Conservation (phyloP, 2,888 invertebrate genomes). For the Galeopsomyia nigrocyanea region DNA sequence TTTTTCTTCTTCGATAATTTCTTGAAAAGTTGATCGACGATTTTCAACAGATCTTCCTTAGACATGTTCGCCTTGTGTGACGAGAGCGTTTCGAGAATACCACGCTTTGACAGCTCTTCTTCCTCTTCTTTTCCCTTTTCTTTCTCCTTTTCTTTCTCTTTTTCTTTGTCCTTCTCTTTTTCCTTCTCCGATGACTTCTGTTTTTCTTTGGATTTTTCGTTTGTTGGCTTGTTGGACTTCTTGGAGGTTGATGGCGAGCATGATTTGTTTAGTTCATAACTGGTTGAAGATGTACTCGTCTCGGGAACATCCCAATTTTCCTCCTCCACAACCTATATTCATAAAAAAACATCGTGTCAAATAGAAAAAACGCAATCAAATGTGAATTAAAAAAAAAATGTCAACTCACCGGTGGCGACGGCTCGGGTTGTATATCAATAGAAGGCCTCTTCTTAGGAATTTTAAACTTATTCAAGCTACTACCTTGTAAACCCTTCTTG, state of each 20-base stretch:
- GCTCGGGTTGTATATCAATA: conserved; percentile 53
- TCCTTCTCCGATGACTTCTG: conserved; percentile 22
- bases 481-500: conserved; percentile 68
- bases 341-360: neutral
- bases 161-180: conserved; percentile 13
- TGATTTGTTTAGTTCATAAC: conserved; percentile 10
- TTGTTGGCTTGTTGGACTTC: conserved; percentile 43
- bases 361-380: neutral
- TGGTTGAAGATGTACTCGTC: conserved; percentile 12
- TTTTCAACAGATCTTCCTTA: conserved; percentile 10
- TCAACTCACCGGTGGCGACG: conserved; percentile 40
- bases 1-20: conserved; percentile 36
- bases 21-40: conserved; percentile 37
- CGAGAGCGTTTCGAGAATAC: conserved; percentile 22
- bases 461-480: conserved; percentile 71
- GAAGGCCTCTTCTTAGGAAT: conserved; percentile 71
- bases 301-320: conserved; percentile 42
- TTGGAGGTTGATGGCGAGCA: neutral
- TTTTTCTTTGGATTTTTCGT: conserved; percentile 20
- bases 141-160: conserved; percentile 24
- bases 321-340: conserved; percentile 35
- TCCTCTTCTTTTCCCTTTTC: too few relatives aligned
- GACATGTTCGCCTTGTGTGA: neutral
- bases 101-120: conserved; percentile 55
- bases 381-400: conserved; percentile 2